Conservation (phyloP, 92 coral and sea anemone genomes). For the Phenganax subtilis region DNA sequence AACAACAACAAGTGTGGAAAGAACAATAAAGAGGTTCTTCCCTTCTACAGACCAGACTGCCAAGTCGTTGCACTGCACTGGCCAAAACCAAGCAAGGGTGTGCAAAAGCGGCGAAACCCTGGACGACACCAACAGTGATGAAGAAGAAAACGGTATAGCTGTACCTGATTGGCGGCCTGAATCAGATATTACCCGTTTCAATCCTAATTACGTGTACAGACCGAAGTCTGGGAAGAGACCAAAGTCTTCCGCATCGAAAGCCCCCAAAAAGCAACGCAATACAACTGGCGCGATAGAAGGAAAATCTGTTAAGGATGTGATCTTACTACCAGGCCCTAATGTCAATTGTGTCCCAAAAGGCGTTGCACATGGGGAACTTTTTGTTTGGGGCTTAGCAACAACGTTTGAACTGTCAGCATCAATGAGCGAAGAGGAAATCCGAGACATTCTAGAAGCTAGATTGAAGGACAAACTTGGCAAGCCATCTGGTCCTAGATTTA, state of each 20-base stretch:
- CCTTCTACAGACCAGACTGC: too few relatives aligned
- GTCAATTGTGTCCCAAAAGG: constrained; percentile 26
- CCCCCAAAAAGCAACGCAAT: neutral
- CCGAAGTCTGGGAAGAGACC: constrained; percentile 7
- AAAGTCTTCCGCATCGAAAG: neutral
- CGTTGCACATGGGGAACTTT: constrained; percentile 15
- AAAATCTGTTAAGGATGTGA: constrained; percentile 29
- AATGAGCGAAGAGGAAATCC: constrained; percentile 26
- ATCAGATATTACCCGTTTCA: neutral
- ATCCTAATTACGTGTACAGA: constrained; percentile 4
- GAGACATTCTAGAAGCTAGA: constrained; percentile 8
- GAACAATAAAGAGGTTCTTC: too few relatives aligned
- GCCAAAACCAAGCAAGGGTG: too few relatives aligned
- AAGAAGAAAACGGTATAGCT: too few relatives aligned
- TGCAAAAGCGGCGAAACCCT: too few relatives aligned
- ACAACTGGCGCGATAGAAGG: constrained; percentile 6
- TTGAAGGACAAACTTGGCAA: constrained; percentile 10
- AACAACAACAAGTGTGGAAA: too few relatives aligned
- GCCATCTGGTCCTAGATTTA: neutral
- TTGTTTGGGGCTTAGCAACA: constrained; percentile 26
- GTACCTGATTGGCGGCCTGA: neutral
- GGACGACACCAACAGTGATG: too few relatives aligned
- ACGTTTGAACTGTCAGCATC: constrained; percentile 19
- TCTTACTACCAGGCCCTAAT: constrained; percentile 15
- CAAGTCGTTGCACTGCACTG: too few relatives aligned